These are phyloP conservation scores for Sciurus carolinensis DNA, from an alignment of 2,797 vertebrate species.

Conservation along the genomic window DNA sequence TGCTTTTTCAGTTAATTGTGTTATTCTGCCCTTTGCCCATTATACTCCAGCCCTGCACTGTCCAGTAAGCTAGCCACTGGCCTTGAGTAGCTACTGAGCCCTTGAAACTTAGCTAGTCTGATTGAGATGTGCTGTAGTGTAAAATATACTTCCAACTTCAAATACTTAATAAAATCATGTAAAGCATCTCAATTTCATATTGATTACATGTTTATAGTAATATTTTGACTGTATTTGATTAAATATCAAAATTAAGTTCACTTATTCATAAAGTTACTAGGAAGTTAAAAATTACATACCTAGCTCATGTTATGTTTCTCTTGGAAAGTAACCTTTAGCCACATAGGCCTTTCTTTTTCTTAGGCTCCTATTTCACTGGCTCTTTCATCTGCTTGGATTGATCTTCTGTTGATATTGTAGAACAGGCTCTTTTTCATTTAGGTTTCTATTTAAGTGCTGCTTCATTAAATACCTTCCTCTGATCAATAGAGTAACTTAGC, in stretches of 20 bases:
- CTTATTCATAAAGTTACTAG: slow-evolving; percentile 26
- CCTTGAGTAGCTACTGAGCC: background rate
- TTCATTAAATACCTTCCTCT: background rate
- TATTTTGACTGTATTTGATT: slow-evolving; percentile 32
- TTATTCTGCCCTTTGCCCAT: background rate
- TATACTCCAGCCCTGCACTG: background rate
- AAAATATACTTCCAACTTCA: slow-evolving; percentile 20
- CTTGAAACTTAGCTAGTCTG: background rate
- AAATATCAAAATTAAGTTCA: slow-evolving; percentile 43
- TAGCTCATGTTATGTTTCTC: background rate
- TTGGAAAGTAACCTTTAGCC: background rate
- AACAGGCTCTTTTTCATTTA: background rate
- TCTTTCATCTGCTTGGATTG: background rate
- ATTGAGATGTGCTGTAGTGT: background rate
- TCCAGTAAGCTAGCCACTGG: background rate
- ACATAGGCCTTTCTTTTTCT: background rate
- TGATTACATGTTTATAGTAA: background rate
- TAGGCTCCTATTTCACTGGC: background rate
- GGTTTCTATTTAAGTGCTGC: background rate
- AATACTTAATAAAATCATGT: slow-evolving; percentile 23
- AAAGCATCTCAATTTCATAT: slow-evolving; percentile 16
- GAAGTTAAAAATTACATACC: background rate
- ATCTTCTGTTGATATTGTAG: background rate
- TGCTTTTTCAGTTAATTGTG: background rate
- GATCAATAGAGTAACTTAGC: background rate